Base-by-base conservation (phyloP, 2,113 vertebrate genomes). In the Brachypteracias leptosomus region DNA sequence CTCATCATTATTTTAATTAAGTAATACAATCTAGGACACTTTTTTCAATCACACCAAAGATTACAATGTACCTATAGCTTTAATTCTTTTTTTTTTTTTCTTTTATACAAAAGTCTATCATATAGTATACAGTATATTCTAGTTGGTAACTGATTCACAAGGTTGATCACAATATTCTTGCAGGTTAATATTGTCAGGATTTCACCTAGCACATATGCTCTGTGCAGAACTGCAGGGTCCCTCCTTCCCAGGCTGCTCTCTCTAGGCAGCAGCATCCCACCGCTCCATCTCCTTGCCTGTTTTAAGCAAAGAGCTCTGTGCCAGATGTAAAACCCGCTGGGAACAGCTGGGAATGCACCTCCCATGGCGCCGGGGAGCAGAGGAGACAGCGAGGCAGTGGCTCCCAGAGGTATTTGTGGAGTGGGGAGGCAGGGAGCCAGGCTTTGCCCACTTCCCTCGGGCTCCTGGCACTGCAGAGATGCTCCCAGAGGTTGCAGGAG, bases 1-100 rank as follows among this genome's bases (percentile, higher is more conserved):
- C 87, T 98, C 97, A 93, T 97, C 91, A 81, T 95, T 84, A 71
- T 97, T 96, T 96, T 95, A 92, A 96, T 96, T 95, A 92, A 96
- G 70, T 97, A 96, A 96, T 97, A 97, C 92, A 96, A 92, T 78
- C 87, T 92, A 96, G 92, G 93, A 97, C 93, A 96, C 86, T 95
- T 97, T 91, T 95, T 94, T 96, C 95, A 89, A 59, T 90, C 88
- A 93, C 94, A 96, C 57, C 94, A 95, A 92, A 82, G 84, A 96
- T 96, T 96, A 95, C 93, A 95, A 93, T 65, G 85, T 94, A 94
- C 91, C 94, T 97, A 96, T 94, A 97, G 87, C 85, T 97, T 96
- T 85, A 94, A 79, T 83, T 89, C 76, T 17, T 91, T 62, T n/a
- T 79, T 58, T 87, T 88, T 62, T n/a, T 79, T 58, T 87, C 85